A percentile compares a stretch with the other conserved stretches of the same genome.
These are phyloP conservation scores for Nymphicus hollandicus DNA, from an alignment of 2,113 vertebrate genomes.

Conservation along the genomic window DNA sequence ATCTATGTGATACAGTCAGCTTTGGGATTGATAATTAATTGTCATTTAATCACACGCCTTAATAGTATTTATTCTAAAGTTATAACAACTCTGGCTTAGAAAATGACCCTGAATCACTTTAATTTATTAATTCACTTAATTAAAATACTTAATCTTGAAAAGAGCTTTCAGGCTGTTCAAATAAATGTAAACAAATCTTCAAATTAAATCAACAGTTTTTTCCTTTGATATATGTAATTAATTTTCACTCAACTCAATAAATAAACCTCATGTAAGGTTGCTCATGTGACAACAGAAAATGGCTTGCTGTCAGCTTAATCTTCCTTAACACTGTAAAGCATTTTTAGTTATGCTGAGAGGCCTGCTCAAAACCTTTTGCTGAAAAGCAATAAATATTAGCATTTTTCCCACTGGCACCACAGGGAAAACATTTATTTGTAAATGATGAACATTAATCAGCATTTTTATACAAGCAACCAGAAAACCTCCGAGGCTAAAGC, in stretches of 20 bases:
- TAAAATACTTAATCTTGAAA: slow-evolving; percentile 68
- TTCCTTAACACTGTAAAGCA: slow-evolving; percentile 52
- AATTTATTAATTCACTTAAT: slow-evolving; percentile 71
- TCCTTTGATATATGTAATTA: slow-evolving; percentile 69
- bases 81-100: slow-evolving; percentile 58
- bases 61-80: slow-evolving; percentile 68
- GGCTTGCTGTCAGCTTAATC: slow-evolving; percentile 65
- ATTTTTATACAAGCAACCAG: slow-evolving; percentile 44
- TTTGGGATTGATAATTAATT: slow-evolving; percentile 54
- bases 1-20: slow-evolving; percentile 45
- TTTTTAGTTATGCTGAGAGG: slow-evolving; percentile 60
- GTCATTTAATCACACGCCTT: slow-evolving; percentile 58
- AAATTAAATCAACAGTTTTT: slow-evolving; percentile 68
- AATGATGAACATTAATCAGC: slow-evolving; percentile 58
- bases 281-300: slow-evolving; percentile 65
- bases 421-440: slow-evolving; percentile 64
- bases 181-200: slow-evolving; percentile 69
- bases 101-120: slow-evolving; percentile 64
- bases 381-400: slow-evolving; percentile 62
- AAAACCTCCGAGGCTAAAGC: slow-evolving; percentile 11
- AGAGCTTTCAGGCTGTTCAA: slow-evolving; percentile 62
- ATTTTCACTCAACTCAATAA: slow-evolving; percentile 60
- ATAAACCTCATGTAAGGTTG: slow-evolving; percentile 61
- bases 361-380: slow-evolving; percentile 55
- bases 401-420: slow-evolving; percentile 32